Evolutionary conservation across 92 coral and sea anemone genomes (phyloP).

Genomic region (Umimayanthus chanpuru): DNA sequence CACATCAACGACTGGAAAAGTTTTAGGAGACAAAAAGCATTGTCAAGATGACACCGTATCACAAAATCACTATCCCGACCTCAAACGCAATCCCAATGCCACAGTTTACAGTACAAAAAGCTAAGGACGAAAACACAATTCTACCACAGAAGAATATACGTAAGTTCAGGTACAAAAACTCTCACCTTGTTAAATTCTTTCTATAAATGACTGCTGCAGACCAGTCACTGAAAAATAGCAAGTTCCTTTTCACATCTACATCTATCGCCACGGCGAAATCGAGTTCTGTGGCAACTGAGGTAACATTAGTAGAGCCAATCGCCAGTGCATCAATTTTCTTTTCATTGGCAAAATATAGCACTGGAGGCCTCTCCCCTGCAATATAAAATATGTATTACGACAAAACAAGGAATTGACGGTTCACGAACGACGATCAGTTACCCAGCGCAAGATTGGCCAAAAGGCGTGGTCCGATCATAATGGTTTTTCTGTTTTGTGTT

Average conservation of each 20-base stretch:
- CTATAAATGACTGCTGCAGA: conserved; percentile 49
- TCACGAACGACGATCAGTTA: too few relatives aligned
- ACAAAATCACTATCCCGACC: too few relatives aligned
- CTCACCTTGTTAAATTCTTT: conserved; percentile 57
- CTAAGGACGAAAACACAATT: not conserved
- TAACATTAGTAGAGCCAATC: conserved; percentile 34
- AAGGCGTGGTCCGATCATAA: too few relatives aligned
- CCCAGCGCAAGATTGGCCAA: too few relatives aligned
- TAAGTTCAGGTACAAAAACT: not conserved
- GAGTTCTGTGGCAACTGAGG: conserved; percentile 38
- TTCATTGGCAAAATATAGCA: conserved; percentile 23
- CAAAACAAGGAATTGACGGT: too few relatives aligned
- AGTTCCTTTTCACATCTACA: conserved; percentile 58
- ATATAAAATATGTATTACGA: not conserved
- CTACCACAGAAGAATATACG: not conserved
- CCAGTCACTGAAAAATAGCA: conserved; percentile 67
- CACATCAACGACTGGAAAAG: too few relatives aligned
- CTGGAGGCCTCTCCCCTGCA: conserved; percentile 24
- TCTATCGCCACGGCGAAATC: conserved; percentile 50
- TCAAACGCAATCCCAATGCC: too few relatives aligned
- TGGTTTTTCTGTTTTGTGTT: too few relatives aligned
- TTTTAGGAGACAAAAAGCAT: too few relatives aligned
- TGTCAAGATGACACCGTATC: too few relatives aligned
- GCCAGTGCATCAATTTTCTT: conserved; percentile 8
- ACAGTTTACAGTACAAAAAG: not conserved